phyloP scores from a whole-genome alignment of 2,888 invertebrate genomes.

The Phaonia tiefii region DNA sequence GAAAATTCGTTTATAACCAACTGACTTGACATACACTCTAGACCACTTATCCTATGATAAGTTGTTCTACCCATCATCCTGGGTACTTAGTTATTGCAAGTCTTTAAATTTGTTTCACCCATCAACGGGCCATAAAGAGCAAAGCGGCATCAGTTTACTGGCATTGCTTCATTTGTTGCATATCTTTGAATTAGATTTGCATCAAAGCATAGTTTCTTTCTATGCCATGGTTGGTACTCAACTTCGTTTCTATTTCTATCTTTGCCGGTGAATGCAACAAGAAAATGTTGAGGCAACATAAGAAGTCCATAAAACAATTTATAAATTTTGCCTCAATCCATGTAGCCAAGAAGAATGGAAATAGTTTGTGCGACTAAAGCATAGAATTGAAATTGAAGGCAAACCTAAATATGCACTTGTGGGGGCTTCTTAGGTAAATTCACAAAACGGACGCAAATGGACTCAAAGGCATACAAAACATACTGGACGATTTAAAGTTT shows the following conservation, averaged over 20 bases:
- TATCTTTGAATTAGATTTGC: conserved; percentile 16
- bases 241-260: neutral
- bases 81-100: neutral
- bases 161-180: conserved; percentile 15
- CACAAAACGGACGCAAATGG: neutral
- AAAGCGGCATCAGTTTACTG: neutral
- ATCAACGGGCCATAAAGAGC: neutral
- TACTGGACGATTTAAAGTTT: conserved; percentile 1
- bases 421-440: neutral
- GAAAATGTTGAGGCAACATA: neutral
- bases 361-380: no score
- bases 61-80: neutral
- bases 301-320: conserved; percentile 36
- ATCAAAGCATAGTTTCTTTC: neutral
- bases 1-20: neutral
- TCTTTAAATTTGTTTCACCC: neutral
- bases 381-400: neutral
- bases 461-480: neutral
- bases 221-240: neutral
- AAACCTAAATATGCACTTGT: neutral
- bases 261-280: neutral
- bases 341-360: neutral
- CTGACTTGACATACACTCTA: neutral
- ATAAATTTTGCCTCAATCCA: conserved; percentile 23
- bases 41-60: neutral